Evolutionary conservation across 2,888 invertebrate species (phyloP).

Genomic region (Alitta virens): DNA sequence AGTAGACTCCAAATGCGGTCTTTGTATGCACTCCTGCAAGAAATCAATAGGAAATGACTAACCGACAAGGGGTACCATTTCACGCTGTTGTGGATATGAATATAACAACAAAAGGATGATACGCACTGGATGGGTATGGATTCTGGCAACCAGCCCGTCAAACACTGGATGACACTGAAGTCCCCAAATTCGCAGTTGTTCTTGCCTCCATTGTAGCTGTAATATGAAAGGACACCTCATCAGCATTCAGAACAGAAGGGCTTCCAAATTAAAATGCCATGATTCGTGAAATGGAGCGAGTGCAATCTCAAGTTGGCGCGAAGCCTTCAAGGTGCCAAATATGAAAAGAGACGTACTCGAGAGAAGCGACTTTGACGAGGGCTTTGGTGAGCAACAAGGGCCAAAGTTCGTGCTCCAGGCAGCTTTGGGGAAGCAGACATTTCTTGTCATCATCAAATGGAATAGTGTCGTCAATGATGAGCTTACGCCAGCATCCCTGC

Average conservation of each 20-base stretch:
- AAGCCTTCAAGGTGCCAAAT: no score
- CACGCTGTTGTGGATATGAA: not conserved
- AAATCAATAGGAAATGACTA: not conserved
- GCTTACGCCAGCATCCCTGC: slow-evolving; percentile 57
- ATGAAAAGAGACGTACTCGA: slow-evolving; percentile 47
- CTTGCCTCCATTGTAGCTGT: slow-evolving; percentile 48
- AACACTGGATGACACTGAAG: slow-evolving; percentile 51
- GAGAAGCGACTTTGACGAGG: slow-evolving; percentile 55
- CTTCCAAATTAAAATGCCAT: no score
- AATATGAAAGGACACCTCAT: slow-evolving; percentile 13
- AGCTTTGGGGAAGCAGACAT: slow-evolving; percentile 50
- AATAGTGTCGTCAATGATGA: slow-evolving; percentile 54
- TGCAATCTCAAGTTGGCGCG: no score
- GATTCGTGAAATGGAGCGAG: no score
- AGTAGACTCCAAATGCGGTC: slow-evolving; percentile 53
- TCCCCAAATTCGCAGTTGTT: slow-evolving; percentile 56
- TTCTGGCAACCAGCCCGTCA: slow-evolving; percentile 57
- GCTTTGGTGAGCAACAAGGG: slow-evolving; percentile 57
- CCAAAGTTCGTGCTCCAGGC: slow-evolving; percentile 54
- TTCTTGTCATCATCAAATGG: slow-evolving; percentile 55
- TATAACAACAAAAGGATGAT: not conserved
- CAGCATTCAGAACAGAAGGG: no score
- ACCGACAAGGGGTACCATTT: no score
- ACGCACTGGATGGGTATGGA: slow-evolving; percentile 55
- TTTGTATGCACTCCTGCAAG: slow-evolving; percentile 44